Evolutionary conservation across 2,888 invertebrate genomes (phyloP).

Genomic region (Dromius quadrimaculatus): DNA sequence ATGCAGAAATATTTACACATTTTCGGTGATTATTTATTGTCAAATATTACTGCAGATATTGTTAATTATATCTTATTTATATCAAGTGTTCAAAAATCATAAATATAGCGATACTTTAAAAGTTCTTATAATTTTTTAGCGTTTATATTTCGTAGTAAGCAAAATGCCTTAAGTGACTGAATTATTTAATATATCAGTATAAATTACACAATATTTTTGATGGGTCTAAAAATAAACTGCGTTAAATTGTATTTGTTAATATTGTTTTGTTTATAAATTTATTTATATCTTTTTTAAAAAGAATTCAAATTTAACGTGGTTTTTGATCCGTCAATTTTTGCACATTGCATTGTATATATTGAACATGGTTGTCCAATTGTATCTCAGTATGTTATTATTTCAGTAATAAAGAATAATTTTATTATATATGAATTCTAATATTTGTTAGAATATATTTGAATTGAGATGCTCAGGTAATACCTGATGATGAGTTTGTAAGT

Average conservation of each 20-base stretch:
- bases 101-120: constrained; percentile 4
- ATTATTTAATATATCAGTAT: constrained; percentile 48
- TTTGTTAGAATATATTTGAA: too few species aligned
- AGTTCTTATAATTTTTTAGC: constrained; percentile 42
- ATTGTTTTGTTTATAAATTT: constrained; percentile 46
- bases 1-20: too few species aligned
- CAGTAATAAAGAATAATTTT: constrained; percentile 50
- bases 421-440: constrained; percentile 25
- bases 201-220: constrained; percentile 19
- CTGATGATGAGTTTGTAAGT: too few species aligned
- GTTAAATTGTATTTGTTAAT: constrained; percentile 44
- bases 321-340: constrained; percentile 17
- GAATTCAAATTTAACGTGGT: constrained; percentile 25
- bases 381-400: constrained; percentile 50
- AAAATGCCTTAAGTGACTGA: constrained; percentile 44
- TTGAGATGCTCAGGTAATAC: too few species aligned
- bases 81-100: constrained; percentile 29
- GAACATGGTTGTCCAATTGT: constrained; percentile 39
- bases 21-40: constrained; percentile 16
- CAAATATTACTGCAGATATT: background rate
- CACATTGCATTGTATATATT: constrained; percentile 42
- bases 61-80: background rate
- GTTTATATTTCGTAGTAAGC: constrained; percentile 29
- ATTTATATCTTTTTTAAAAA: constrained; percentile 48
- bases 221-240: background rate